A percentile compares a stretch with the other conserved stretches of the same genome.
Conservation (phyloP, 92 coral and sea anemone species). For the Parazoanthus atlanticus region DNA sequence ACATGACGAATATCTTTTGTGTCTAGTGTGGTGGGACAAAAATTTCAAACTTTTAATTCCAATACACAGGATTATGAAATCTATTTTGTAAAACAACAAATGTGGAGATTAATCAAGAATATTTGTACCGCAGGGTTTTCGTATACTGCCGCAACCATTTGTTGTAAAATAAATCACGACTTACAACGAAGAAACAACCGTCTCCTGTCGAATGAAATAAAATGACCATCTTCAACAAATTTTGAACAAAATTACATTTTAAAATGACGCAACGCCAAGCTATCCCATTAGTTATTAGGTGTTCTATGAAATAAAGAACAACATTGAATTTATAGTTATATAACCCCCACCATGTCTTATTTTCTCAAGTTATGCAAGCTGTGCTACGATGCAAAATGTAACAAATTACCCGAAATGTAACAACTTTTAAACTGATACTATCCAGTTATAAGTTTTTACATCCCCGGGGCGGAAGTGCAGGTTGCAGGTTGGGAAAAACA, state of each 20-base stretch:
- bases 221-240: background rate
- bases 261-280: no score
- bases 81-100: constrained; percentile 67
- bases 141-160: constrained; percentile 46
- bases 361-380: no score
- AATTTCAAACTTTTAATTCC: constrained; percentile 27
- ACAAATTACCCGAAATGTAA: no score
- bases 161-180: constrained; percentile 46
- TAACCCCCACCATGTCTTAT: no score
- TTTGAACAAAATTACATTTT: background rate
- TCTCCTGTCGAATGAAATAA: background rate
- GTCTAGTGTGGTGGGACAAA: constrained; percentile 5
- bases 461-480: no score
- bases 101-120: constrained; percentile 49
- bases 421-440: no score
- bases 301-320: no score
- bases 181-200: background rate
- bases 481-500: no score
- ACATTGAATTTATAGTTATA: no score
- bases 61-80: constrained; percentile 48
- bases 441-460: no score
- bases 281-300: no score
- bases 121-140: constrained; percentile 54
- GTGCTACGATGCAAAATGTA: no score
- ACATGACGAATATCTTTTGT: background rate